phyloP scores from a whole-genome alignment of 2,797 vertebrate species.

The Diglossa cyanea region DNA sequence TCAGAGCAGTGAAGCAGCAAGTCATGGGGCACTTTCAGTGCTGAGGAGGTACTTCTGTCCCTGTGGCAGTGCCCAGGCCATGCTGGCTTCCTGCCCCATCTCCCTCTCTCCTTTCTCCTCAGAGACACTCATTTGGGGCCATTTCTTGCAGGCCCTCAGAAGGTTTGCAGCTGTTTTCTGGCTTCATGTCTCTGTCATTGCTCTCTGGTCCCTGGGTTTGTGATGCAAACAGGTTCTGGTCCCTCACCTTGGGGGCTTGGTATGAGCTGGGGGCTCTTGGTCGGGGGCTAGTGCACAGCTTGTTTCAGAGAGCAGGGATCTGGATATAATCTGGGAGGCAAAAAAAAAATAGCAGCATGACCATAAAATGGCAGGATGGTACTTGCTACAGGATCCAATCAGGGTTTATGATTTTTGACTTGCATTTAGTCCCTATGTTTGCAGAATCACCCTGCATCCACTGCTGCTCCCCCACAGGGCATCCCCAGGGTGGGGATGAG shows the following conservation, averaged over 20 bases:
- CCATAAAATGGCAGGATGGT: not conserved
- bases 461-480: not conserved
- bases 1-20: not conserved
- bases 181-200: not conserved
- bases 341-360: not conserved
- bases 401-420: not conserved
- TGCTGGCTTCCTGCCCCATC: not conserved
- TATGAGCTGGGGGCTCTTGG: accelerated
- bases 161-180: not conserved
- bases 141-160: not conserved
- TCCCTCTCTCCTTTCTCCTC: not conserved
- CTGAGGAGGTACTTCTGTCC: not conserved
- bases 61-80: not conserved
- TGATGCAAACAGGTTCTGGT: not conserved
- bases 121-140: not conserved
- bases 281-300: accelerated
- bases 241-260: accelerated
- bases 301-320: not conserved
- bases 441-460: accelerated
- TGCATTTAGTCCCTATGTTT: not conserved
- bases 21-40: accelerated
- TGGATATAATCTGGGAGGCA: not conserved
- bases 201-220: not conserved
- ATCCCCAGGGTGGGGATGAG: not conserved
- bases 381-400: not conserved